Conservation (phyloP, 2,113 vertebrate genomes). For the Acanthisitta chloris region DNA sequence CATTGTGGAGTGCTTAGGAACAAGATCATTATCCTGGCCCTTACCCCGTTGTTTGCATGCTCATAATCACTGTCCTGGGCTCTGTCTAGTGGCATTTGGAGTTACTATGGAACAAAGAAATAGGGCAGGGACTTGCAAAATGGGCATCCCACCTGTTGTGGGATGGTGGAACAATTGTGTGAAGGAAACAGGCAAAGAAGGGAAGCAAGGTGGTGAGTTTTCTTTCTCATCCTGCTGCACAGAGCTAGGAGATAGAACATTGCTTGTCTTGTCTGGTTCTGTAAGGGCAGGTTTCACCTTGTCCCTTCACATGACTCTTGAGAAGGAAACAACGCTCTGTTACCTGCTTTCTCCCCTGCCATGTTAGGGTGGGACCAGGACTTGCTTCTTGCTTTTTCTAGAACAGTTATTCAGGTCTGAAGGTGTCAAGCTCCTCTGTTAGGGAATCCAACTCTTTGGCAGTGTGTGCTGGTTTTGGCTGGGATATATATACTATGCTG, state of each 20-base stretch:
- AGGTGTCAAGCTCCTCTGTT: background rate
- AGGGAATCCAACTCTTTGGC: background rate
- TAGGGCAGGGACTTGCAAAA: background rate
- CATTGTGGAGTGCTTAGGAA: background rate
- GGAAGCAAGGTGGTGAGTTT: background rate
- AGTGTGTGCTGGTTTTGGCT: too few relatives aligned
- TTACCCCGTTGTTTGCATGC: background rate
- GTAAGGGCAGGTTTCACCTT: background rate
- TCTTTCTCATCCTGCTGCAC: background rate
- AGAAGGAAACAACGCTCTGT: background rate
- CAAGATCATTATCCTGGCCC: background rate
- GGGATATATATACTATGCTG: background rate
- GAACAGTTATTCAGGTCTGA: background rate
- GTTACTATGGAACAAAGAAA: background rate
- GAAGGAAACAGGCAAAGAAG: background rate
- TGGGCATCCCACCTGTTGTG: background rate
- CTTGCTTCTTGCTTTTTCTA: background rate
- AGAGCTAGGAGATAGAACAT: background rate
- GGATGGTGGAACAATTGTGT: background rate
- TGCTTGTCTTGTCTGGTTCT: background rate
- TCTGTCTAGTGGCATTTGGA: constrained; percentile 11
- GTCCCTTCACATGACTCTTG: background rate
- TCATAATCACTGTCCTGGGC: background rate
- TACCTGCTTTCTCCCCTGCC: background rate
- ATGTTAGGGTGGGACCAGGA: background rate